phyloP scores from a whole-genome alignment of 2,797 vertebrate species.

The Coccyzus lansbergi region DNA sequence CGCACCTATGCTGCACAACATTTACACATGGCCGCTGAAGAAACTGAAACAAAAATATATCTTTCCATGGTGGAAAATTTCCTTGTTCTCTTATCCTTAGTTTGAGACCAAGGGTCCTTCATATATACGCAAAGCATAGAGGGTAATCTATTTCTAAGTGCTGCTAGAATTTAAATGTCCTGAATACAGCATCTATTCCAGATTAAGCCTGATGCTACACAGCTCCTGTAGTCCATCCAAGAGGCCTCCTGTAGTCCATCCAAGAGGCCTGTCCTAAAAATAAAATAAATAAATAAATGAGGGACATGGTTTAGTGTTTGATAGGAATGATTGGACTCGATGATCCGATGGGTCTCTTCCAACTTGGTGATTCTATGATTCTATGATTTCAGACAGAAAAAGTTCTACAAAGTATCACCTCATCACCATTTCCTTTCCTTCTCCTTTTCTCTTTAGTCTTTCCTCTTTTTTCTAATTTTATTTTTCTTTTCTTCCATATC shows the following conservation, averaged over 20 bases:
- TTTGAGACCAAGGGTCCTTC: neutral
- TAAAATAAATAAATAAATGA: too few relatives aligned
- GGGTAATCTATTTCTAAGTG: neutral
- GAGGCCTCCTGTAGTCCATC: too few relatives aligned
- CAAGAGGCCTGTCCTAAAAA: too few relatives aligned
- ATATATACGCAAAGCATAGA: neutral
- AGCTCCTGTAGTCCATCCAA: too few relatives aligned
- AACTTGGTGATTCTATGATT: too few relatives aligned
- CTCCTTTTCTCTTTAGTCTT: neutral
- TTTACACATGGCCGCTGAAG: neutral
- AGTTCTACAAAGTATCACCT: neutral
- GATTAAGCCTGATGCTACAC: neutral
- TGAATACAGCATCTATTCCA: neutral
- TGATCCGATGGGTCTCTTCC: too few relatives aligned
- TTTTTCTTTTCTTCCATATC: neutral
- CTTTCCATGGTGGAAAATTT: neutral
- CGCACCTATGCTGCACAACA: neutral
- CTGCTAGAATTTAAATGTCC: neutral
- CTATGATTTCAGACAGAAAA: neutral
- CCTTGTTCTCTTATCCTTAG: neutral
- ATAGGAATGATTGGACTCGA: too few relatives aligned
- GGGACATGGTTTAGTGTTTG: too few relatives aligned
- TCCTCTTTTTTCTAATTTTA: neutral
- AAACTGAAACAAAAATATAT: neutral
- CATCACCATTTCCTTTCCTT: neutral